Base-by-base conservation (phyloP, 2,113 vertebrate genomes). In the Rhinolophus sinicus region DNA sequence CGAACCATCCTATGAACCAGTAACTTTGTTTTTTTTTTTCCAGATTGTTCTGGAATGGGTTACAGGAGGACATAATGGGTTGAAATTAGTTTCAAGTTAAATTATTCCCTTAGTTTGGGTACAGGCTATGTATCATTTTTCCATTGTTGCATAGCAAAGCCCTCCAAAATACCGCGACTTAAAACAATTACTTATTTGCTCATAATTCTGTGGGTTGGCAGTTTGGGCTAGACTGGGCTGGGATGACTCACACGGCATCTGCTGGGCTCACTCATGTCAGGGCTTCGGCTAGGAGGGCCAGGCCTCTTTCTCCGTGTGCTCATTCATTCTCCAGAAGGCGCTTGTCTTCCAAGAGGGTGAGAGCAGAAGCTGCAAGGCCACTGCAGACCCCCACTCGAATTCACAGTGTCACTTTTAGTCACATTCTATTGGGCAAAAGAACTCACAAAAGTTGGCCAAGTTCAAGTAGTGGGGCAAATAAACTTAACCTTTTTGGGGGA, bases 41-140 rank as follows among this genome's bases (percentile, higher is more conserved):
- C 62, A 92, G 93, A 81, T 96, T 92, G 75, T 58, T 95, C 77
- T 95, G 75, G 91, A 94, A 89, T 91, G 52, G 44, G 67, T 85
- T 96, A 69, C 40, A 33, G 86, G 85, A 89, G 9, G 56, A 94
- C 89, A 96, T 78, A 90, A 88, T 62, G 56, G 69, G 38, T 65
- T 80, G 90, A 80, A 93, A 88, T 93, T 77, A 28, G 44, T 85
- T 96, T 94, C 40, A 28, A 65, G 60, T 86, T 88, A 62, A 95
- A 56, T 19, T 56, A 6, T 76, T 90, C 16, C 62, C 22, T n/a
- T 81, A 19, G 30, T 72, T 88, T 76, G 40, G 12, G 11, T 50
- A 56, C 18, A 60, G 35, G 19, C 64, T 70, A 47, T n/a, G 35
- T 60, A 50, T 65, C 38, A 44, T 86, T 89, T 97, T 96, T 90